These are phyloP conservation scores for Setophaga petechia DNA, from an alignment of 2,113 vertebrate species.

Conservation along the genomic window DNA sequence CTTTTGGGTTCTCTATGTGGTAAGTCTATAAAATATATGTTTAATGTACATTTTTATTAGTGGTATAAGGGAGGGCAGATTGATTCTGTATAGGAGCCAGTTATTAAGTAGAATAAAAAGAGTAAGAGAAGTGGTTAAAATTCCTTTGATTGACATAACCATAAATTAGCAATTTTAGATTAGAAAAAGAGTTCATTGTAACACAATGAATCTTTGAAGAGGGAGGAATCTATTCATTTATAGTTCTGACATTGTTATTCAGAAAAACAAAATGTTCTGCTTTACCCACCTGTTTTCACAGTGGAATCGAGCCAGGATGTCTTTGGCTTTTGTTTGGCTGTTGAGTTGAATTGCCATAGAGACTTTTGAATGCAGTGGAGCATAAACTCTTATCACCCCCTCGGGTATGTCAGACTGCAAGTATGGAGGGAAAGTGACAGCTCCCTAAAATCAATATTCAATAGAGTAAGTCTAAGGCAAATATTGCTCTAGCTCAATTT, in stretches of 20 bases:
- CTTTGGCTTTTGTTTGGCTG: constrained; percentile 86
- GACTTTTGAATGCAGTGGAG: constrained; percentile 91
- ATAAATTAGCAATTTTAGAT: neutral
- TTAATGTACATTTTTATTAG: neutral
- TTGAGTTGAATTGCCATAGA: constrained; percentile 95
- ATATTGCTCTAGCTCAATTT: neutral
- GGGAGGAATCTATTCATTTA: neutral
- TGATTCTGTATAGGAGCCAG: neutral
- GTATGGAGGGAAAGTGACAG: constrained; percentile 41
- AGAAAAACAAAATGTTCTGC: constrained; percentile 11
- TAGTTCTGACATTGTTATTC: neutral
- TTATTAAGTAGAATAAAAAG: neutral
- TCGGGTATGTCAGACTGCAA: constrained; percentile 87
- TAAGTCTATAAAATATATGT: neutral
- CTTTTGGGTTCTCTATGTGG: neutral
- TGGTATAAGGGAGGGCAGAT: neutral
- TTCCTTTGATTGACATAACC: neutral
- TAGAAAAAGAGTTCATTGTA: neutral
- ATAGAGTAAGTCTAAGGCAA: neutral
- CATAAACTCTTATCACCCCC: constrained; percentile 92
- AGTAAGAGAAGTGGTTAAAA: neutral
- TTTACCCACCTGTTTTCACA: constrained; percentile 84
- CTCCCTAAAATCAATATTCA: constrained; percentile 40
- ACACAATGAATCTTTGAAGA: neutral
- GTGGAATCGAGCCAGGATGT: constrained; percentile 87